Percentiles rank a stretch among this genome's conserved stretches.
phyloP scores from a whole-genome alignment of 2,113 vertebrate genomes.

The Ovis aries region ARS-UI_Ramb_v3.0 NC_056054.1:143057001-143057500 shows the following conservation, averaged over 20 bases:
- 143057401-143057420: not conserved
- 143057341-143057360: not conserved
- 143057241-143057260: not conserved
- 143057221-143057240: not conserved
- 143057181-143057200: not conserved
- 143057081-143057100: not conserved
- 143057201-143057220: not conserved
- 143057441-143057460: not conserved
- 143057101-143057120: not conserved
- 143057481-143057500: not conserved
- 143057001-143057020: not conserved
- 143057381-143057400: not conserved
- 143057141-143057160: not conserved
- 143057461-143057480: not conserved
- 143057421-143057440: not conserved
- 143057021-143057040: not conserved
- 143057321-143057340: not conserved
- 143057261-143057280: not conserved
- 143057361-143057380: not conserved
- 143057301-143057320: not conserved
- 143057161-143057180: not conserved
- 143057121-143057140: not conserved
- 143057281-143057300: not conserved
- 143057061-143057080: not conserved
- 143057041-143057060: not conserved